Conservation (phyloP, 2,888 invertebrate species). For the Aleiodes leptofemur region DNA sequence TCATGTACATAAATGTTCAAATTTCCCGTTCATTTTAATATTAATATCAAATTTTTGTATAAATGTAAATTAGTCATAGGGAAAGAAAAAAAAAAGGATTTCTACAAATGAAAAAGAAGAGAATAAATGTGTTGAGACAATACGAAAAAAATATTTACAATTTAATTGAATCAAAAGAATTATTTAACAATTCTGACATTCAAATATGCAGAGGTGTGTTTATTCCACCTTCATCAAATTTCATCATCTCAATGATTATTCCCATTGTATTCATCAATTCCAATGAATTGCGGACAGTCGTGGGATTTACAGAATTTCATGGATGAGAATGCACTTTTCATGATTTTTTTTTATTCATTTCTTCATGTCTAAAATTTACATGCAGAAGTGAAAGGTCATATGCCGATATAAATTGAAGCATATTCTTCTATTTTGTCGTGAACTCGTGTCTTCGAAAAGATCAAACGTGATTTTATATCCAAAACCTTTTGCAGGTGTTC, state of each 20-base stretch:
- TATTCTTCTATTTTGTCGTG: too few species aligned
- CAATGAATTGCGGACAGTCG: conserved; percentile 32
- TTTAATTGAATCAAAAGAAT: neutral
- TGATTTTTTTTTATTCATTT: neutral
- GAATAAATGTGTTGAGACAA: conserved; percentile 25
- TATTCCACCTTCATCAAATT: too few species aligned
- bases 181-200: conserved; percentile 14
- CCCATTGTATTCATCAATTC: conserved; percentile 22
- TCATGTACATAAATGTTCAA: conserved; percentile 46
- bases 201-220: too few species aligned
- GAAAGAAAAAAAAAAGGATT: conserved; percentile 49
- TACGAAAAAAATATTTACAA: neutral
- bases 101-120: conserved; percentile 37
- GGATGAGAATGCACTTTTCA: conserved; percentile 30
- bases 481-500: conserved; percentile 13
- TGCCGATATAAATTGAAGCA: too few species aligned
- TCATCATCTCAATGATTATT: conserved; percentile 5
- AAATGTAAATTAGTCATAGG: conserved; percentile 68
- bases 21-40: conserved; percentile 44
- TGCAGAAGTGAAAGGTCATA: too few species aligned
- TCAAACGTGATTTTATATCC: too few species aligned
- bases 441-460: too few species aligned
- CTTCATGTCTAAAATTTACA: too few species aligned
- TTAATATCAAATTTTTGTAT: conserved; percentile 60
- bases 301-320: conserved; percentile 47